Evolutionary conservation across 2,888 invertebrate genomes (phyloP).

Genomic region (Ischnura elegans): DNA sequence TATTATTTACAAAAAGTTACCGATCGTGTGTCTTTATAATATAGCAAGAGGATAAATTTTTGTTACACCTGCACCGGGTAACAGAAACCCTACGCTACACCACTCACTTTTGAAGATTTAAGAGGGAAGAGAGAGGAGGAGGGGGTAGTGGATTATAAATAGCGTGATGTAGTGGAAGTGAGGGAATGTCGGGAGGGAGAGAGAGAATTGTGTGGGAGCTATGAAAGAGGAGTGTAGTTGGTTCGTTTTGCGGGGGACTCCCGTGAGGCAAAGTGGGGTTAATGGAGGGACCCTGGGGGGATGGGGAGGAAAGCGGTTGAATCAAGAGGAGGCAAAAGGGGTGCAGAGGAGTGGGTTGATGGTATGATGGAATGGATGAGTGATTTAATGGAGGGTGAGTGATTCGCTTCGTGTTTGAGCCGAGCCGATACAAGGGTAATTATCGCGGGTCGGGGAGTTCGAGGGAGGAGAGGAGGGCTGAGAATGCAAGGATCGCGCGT

Average conservation of each 20-base stretch:
- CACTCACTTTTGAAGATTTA: too few relatives aligned
- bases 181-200: not conserved
- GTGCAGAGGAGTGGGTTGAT: not conserved
- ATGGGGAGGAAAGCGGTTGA: not conserved
- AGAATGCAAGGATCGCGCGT: not conserved
- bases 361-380: conserved; percentile 54
- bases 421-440: conserved; percentile 63
- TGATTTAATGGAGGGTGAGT: conserved; percentile 65
- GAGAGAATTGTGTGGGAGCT: not conserved
- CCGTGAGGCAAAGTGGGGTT: conserved; percentile 26
- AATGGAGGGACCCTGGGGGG: not conserved
- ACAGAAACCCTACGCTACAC: too few relatives aligned
- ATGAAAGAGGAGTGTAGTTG: not conserved
- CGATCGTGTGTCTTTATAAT: too few relatives aligned
- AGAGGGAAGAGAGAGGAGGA: not conserved
- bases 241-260: not conserved
- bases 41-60: too few relatives aligned
- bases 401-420: conserved; percentile 60
- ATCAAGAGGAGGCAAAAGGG: not conserved
- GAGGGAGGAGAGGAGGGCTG: not conserved
- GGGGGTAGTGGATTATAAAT: too few relatives aligned
- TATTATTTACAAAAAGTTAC: too few relatives aligned
- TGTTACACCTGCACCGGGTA: too few relatives aligned
- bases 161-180: not conserved
- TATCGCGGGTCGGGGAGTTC: conserved; percentile 48